Evolutionary conservation across 2,113 vertebrate genomes (phyloP).

Genomic region (Siphamia tubifer): DNA sequence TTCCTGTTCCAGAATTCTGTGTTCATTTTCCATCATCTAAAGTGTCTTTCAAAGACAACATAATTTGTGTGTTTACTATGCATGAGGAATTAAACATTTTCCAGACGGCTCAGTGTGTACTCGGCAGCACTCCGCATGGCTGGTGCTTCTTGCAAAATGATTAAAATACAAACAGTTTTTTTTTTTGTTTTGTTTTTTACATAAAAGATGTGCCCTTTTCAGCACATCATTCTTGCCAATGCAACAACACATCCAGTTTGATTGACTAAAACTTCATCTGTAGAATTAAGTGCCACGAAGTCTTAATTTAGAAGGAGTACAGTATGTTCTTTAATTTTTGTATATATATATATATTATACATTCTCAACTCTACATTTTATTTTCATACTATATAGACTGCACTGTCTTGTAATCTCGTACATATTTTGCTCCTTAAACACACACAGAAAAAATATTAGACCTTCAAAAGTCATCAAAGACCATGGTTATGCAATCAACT

Average conservation of each 20-base stretch:
- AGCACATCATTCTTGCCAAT: background rate
- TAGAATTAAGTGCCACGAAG: no score
- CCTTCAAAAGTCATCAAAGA: no score
- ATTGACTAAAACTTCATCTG: background rate
- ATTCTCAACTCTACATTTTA: no score
- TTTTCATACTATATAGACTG: no score
- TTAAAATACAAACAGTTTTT: background rate
- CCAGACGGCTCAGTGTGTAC: background rate
- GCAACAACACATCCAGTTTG: no score
- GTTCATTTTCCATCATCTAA: background rate
- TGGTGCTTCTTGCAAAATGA: background rate
- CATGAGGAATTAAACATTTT: conserved; percentile 6
- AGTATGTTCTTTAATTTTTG: no score
- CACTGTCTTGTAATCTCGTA: no score
- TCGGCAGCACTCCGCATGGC: background rate
- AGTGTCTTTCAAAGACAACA: background rate
- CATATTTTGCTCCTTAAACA: no score
- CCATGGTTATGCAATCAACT: no score
- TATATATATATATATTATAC: no score
- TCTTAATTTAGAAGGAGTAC: no score
- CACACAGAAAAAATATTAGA: no score
- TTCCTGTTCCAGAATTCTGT: background rate
- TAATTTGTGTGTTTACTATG: background rate
- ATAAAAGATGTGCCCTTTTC: background rate
- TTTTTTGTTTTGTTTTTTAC: background rate